Evolutionary conservation across 2,888 invertebrate genomes (phyloP).

Genomic region (Carterocephalus palaemon): DNA sequence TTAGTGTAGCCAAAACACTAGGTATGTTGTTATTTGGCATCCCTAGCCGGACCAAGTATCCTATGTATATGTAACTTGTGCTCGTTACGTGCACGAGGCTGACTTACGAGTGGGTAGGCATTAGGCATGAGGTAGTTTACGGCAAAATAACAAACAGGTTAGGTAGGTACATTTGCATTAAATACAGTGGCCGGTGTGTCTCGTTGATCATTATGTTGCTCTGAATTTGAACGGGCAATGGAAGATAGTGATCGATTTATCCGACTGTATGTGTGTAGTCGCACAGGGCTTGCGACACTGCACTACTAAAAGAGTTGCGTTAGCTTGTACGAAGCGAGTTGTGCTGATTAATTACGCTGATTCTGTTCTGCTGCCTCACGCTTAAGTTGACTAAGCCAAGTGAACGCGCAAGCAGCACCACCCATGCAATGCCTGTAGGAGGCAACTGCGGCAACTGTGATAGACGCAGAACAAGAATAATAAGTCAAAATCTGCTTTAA

Average conservation of each 20-base stretch:
- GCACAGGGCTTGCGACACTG: conserved; percentile 41
- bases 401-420: no score
- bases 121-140: conserved; percentile 2
- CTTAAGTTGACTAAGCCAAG: no score
- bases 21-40: no score
- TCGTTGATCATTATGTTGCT: conserved; percentile 26
- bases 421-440: no score
- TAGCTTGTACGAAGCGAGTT: no score
- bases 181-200: conserved; percentile 20
- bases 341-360: no score
- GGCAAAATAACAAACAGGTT: conserved; percentile 23
- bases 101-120: no score
- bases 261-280: conserved; percentile 36
- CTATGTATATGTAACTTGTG: background rate
- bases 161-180: conserved; percentile 27
- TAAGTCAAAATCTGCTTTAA: no score
- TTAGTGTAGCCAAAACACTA: no score
- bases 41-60: no score
- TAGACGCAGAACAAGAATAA: no score
- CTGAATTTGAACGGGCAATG: conserved; percentile 31
- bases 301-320: conserved; percentile 21
- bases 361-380: background rate
- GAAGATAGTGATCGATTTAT: conserved; percentile 50
- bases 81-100: background rate
- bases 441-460: no score